A percentile compares a stretch with the other conserved stretches of the same genome.
phyloP scores from a whole-genome alignment of 2,888 invertebrate genomes.

The Pristionchus mayeri region DNA sequence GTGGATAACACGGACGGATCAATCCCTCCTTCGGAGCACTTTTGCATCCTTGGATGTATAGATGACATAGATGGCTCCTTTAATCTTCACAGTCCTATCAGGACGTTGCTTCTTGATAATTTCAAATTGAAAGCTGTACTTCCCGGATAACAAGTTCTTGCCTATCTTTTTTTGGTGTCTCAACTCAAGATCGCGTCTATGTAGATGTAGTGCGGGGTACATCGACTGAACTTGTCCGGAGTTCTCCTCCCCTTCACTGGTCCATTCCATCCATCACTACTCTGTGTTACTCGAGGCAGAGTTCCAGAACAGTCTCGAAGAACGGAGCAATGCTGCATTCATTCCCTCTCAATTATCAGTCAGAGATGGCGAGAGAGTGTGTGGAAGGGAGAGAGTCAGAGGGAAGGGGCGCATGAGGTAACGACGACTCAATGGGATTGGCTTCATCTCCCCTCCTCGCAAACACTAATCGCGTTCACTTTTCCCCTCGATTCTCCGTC shows the following conservation, averaged over 20 bases:
- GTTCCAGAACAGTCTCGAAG: neutral
- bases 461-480: slow-evolving; percentile 10
- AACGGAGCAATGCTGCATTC: neutral
- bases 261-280: neutral
- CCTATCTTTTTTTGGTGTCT: no score
- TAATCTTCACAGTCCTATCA: no score
- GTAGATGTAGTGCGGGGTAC: no score
- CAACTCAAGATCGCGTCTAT: neutral
- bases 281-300: neutral
- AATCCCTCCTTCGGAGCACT: no score
- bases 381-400: neutral
- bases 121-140: no score
- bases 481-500: neutral
- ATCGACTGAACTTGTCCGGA: no score
- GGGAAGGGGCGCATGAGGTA: neutral
- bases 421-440: neutral
- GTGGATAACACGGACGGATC: no score
- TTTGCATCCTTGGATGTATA: no score
- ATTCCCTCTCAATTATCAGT: neutral
- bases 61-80: no score
- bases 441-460: neutral
- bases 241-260: no score
- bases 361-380: neutral
- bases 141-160: no score
- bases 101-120: no score